Conservation (phyloP, 2,888 invertebrate genomes). For the Cyrtodaria siliqua region DNA sequence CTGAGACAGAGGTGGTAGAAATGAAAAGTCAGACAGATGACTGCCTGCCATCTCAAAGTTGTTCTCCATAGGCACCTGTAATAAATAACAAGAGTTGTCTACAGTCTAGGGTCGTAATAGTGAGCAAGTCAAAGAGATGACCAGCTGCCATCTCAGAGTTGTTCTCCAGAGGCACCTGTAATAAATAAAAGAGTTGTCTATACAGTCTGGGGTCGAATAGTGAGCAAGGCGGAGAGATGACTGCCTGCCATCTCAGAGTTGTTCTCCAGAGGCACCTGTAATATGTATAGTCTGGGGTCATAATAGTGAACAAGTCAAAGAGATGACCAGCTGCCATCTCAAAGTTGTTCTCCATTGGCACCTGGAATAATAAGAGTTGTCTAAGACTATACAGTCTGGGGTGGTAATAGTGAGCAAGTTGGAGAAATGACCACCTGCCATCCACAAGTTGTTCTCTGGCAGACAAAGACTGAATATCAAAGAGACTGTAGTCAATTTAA, state of each 20-base stretch:
- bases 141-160: slow-evolving; percentile 70
- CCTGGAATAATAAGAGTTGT: no score
- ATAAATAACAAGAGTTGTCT: no score
- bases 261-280: slow-evolving; percentile 49
- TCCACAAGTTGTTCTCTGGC: slow-evolving; percentile 55
- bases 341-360: slow-evolving; percentile 46
- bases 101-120: slow-evolving; percentile 74
- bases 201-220: slow-evolving; percentile 74
- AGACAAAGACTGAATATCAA: no score
- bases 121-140: slow-evolving; percentile 76
- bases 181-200: slow-evolving; percentile 64
- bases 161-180: slow-evolving; percentile 49
- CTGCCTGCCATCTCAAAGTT: slow-evolving; percentile 69
- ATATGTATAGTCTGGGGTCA: slow-evolving; percentile 74
- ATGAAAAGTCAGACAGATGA: no score
- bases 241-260: slow-evolving; percentile 70
- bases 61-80: slow-evolving; percentile 48
- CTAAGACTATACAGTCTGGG: slow-evolving; percentile 73
- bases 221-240: slow-evolving; percentile 76
- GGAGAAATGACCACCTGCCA: slow-evolving; percentile 74
- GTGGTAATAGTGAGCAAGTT: slow-evolving; percentile 76
- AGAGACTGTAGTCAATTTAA: no score
- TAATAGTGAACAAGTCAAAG: slow-evolving; percentile 75
- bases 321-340: slow-evolving; percentile 74
- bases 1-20: no score